These are phyloP conservation scores for Sardinella longiceps DNA, from an alignment of 2,797 vertebrate genomes.

Conservation along the genomic window DNA sequence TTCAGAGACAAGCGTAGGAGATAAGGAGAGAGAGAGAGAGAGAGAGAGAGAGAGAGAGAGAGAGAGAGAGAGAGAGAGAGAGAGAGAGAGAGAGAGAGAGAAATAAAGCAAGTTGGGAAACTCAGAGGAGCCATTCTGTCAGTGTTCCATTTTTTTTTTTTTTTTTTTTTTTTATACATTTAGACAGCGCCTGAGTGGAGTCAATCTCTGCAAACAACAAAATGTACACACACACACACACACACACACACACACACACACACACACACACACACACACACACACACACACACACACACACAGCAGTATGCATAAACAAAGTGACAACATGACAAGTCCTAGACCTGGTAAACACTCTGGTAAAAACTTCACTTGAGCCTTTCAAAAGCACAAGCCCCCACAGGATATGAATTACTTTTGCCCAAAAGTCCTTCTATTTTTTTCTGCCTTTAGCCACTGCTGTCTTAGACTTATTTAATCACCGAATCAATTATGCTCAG, in stretches of 20 bases:
- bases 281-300: neutral
- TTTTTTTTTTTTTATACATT: neutral
- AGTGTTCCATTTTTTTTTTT: neutral
- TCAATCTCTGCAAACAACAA: neutral
- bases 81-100: neutral
- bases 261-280: neutral
- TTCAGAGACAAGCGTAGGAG: conserved; percentile 40
- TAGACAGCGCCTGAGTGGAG: neutral
- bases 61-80: neutral
- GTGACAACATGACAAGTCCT: conserved; percentile 30
- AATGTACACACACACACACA: neutral
- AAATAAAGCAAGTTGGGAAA: neutral
- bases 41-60: neutral
- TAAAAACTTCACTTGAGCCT: neutral
- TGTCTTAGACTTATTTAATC: neutral
- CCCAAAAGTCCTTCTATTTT: neutral
- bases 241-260: neutral
- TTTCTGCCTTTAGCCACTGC: neutral
- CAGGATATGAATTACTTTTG: neutral
- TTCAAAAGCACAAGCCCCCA: neutral
- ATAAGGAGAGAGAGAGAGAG: neutral
- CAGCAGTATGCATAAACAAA: neutral
- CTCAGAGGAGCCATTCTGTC: neutral
- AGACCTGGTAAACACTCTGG: neutral
- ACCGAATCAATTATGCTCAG: neutral